Conservation (phyloP, 2,888 invertebrate species). For the Unio delphinus region DNA sequence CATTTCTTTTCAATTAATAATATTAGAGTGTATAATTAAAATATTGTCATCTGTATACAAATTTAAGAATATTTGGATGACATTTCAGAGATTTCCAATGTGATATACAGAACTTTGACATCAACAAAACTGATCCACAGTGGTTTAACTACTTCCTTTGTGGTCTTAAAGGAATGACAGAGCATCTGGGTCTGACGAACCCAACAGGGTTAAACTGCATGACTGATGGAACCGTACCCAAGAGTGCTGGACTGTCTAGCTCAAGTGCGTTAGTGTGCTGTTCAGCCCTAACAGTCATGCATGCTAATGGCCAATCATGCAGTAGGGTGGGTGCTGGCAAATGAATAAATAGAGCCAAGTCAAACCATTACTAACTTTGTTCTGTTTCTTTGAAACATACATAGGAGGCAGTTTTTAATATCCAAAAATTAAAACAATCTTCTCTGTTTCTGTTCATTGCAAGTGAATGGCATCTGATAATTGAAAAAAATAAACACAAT, state of each 20-base stretch:
- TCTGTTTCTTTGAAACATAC: too few relatives aligned
- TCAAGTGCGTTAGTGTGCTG: conserved; percentile 98
- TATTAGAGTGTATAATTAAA: too few relatives aligned
- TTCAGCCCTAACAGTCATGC: conserved; percentile 84
- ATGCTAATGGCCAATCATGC: conserved; percentile 74
- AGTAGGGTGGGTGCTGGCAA: conserved; percentile 51
- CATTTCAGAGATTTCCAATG: conserved; percentile 53
- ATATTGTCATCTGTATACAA: too few relatives aligned
- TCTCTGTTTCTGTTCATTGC: too few relatives aligned
- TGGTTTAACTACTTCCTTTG: conserved; percentile 97
- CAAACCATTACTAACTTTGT: too few relatives aligned
- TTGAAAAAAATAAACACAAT: too few relatives aligned
- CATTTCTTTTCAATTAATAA: too few relatives aligned
- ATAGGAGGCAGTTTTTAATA: too few relatives aligned
- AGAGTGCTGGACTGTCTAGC: conserved; percentile 95
- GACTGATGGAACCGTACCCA: conserved; percentile 90
- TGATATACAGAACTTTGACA: conserved; percentile 46
- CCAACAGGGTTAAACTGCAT: conserved; percentile 80
- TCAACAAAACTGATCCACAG: conserved; percentile 72
- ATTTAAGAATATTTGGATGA: not conserved
- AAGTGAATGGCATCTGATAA: too few relatives aligned
- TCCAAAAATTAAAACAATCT: too few relatives aligned
- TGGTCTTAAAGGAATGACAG: conserved; percentile 89
- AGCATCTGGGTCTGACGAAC: conserved; percentile 68
- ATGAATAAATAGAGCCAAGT: too few relatives aligned